phyloP scores from a whole-genome alignment of 2,797 vertebrate species.

The Syngnathus rostellatus region DNA sequence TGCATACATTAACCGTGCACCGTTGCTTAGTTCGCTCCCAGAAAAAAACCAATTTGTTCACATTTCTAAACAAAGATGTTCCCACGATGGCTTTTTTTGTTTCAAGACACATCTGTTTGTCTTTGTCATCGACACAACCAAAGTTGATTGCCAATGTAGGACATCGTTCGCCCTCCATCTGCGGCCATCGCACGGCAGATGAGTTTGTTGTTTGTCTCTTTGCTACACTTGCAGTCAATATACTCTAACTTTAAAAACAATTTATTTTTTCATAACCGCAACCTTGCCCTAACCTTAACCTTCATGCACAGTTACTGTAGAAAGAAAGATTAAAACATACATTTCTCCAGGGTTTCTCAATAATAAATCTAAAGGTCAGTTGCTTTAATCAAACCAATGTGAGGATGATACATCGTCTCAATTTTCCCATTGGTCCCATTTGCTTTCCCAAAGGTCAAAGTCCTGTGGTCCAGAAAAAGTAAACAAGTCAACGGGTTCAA shows the following conservation, averaged over 20 bases:
- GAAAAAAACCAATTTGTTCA: constrained; percentile 13
- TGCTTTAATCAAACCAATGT: constrained; percentile 26
- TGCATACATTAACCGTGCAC: constrained; percentile 16
- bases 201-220: not conserved
- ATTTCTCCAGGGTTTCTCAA: constrained; percentile 3
- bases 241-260: not conserved
- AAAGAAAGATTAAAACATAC: constrained; percentile 8
- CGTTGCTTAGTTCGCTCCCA: constrained; percentile 9
- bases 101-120: not conserved
- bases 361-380: constrained; percentile 8
- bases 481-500: constrained; percentile 5
- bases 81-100: not conserved
- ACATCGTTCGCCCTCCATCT: constrained; percentile 1
- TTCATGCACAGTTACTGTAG: not conserved
- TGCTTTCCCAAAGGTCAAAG: constrained; percentile 6
- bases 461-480: constrained; percentile 3
- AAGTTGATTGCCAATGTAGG: not conserved
- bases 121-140: not conserved
- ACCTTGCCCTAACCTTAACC: not conserved
- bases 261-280: constrained; percentile 1
- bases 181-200: not conserved
- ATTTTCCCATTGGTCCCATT: constrained; percentile 3
- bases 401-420: constrained; percentile 9
- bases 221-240: not conserved
- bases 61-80: constrained; percentile 2